phyloP scores from a whole-genome alignment of 2,797 vertebrate species.

The Lophius americanus region DNA sequence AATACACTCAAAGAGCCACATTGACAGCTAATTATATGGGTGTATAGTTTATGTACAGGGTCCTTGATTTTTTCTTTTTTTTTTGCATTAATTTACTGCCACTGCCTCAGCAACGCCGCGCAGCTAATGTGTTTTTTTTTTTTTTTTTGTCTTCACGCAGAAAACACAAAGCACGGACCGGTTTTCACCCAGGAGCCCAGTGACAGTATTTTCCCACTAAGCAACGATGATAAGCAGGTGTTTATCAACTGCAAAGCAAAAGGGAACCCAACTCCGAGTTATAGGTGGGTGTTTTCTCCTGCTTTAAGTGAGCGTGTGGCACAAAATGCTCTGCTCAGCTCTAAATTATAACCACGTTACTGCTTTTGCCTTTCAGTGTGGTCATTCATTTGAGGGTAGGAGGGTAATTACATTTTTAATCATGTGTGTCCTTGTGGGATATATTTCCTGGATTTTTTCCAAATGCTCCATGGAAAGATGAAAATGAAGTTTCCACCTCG shows the following conservation, averaged over 20 bases:
- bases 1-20: conserved; percentile 47
- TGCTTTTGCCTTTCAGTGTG: conserved; percentile 4
- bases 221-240: conserved; percentile 89
- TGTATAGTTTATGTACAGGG: conserved; percentile 43
- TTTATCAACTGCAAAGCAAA: conserved; percentile 92
- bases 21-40: conserved; percentile 67
- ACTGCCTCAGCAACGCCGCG: conserved; percentile 15
- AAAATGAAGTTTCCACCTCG: not conserved
- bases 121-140: conserved; percentile 36
- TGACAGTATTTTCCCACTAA: conserved; percentile 88
- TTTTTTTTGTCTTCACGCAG: conserved; percentile 70
- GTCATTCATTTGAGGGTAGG: not conserved
- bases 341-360: not conserved
- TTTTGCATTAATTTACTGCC: conserved; percentile 51
- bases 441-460: conserved; percentile 11
- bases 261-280: conserved; percentile 88
- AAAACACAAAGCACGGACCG: conserved; percentile 85
- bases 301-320: not conserved
- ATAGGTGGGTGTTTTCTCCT: conserved; percentile 77
- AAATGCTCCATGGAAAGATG: conserved; percentile 5
- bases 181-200: conserved; percentile 92
- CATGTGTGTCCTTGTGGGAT: not conserved
- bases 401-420: conserved; percentile 1
- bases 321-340: not conserved
- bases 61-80: conserved; percentile 26